phyloP scores from a whole-genome alignment of 2,797 vertebrate genomes.

The Arnoldichthys spilopterus region DNA sequence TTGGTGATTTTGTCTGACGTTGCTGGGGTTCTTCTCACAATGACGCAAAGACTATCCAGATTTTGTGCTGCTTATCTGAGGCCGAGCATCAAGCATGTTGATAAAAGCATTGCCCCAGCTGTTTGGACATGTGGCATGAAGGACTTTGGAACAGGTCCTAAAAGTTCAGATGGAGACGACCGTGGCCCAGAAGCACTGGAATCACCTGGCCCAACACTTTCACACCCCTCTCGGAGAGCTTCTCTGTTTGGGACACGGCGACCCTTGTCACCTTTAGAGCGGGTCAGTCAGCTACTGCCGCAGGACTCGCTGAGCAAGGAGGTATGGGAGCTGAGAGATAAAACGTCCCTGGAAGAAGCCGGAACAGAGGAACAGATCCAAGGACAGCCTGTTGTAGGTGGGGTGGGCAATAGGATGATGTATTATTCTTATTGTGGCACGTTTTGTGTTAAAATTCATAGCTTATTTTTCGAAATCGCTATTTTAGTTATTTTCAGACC shows the following conservation, averaged over 20 bases:
- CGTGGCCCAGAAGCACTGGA: conserved; percentile 23
- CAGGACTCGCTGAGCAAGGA: conserved; percentile 73
- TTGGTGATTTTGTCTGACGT: neutral
- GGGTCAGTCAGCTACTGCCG: conserved; percentile 78
- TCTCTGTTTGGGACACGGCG: conserved; percentile 59
- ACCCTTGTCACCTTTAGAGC: conserved; percentile 80
- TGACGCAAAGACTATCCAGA: conserved; percentile 58
- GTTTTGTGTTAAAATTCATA: no score
- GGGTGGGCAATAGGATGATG: neutral
- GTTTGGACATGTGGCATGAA: conserved; percentile 17
- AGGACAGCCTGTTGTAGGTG: neutral
- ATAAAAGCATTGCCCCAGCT: neutral
- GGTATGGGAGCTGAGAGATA: conserved; percentile 71
- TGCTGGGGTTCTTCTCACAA: neutral
- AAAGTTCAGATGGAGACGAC: conserved; percentile 53
- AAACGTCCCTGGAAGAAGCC: conserved; percentile 35
- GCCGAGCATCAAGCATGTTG: conserved; percentile 12
- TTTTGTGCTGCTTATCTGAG: conserved; percentile 30
- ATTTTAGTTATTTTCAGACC: no score
- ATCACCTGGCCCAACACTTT: conserved; percentile 11
- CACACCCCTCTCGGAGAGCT: neutral
- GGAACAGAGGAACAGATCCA: neutral
- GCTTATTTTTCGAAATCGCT: no score
- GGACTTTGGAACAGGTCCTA: conserved; percentile 56
- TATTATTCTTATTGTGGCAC: neutral